Percentiles rank a stretch among this genome's conserved stretches.
These are phyloP conservation scores for Zoanthus solanderi DNA, from an alignment of 92 coral and sea anemone genomes.

Conservation along the genomic window DNA sequence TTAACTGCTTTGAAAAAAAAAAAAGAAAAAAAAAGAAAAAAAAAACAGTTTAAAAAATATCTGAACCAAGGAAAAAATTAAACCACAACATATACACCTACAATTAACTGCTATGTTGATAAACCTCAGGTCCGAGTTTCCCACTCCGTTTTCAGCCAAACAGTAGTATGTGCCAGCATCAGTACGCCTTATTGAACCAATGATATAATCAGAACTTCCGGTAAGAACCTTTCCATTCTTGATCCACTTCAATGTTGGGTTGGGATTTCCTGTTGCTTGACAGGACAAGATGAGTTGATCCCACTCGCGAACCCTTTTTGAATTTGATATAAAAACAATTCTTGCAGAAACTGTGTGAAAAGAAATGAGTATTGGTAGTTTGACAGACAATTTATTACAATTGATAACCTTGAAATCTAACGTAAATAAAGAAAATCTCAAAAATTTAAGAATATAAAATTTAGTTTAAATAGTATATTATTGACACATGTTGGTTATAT, in stretches of 20 bases:
- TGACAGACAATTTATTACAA: too few relatives aligned
- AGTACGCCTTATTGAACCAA: neutral
- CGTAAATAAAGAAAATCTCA: too few relatives aligned
- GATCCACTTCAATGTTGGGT: constrained; percentile 24
- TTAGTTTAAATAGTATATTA: too few relatives aligned
- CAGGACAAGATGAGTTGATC: neutral
- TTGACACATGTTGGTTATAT: too few relatives aligned
- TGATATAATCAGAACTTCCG: neutral
- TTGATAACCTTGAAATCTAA: too few relatives aligned
- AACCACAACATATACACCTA: neutral
- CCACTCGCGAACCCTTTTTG: neutral
- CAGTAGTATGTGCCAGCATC: neutral
- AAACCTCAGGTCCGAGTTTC: neutral
- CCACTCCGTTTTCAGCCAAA: constrained; percentile 29
- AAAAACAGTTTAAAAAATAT: too few relatives aligned
- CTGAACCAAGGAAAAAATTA: too few relatives aligned
- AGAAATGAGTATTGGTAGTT: neutral
- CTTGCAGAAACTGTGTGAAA: constrained; percentile 2
- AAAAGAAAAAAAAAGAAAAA: too few relatives aligned
- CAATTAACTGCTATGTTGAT: constrained; percentile 19
- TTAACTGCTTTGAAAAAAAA: too few relatives aligned
- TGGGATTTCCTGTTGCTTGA: constrained; percentile 14
- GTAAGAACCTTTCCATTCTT: neutral
- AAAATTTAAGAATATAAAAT: too few relatives aligned
- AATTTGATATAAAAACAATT: neutral